Evolutionary conservation across 2,888 invertebrate genomes (phyloP).

Genomic region (Drosophila mayaguana): DNA sequence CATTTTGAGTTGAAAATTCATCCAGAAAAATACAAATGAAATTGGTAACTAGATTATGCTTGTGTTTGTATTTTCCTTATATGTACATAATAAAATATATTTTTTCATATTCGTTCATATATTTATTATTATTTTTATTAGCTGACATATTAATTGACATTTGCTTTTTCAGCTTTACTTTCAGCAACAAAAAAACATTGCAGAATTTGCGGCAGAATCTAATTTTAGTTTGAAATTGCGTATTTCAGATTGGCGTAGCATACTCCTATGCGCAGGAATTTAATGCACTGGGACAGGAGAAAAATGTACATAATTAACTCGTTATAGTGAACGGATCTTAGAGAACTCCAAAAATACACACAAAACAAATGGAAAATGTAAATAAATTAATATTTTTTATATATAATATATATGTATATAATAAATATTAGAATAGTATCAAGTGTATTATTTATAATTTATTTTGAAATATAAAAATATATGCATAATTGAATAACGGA

Average conservation of each 20-base stretch:
- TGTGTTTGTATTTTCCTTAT: constrained; percentile 7
- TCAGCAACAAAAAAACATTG: not conserved
- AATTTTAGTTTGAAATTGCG: not conserved
- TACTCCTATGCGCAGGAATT: constrained; percentile 8
- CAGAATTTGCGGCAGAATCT: constrained; percentile 26
- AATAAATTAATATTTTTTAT: too few species aligned
- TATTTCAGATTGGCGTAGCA: not conserved
- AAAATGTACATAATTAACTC: not conserved
- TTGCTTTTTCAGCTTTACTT: not conserved
- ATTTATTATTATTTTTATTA: constrained; percentile 46
- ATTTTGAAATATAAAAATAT: not conserved
- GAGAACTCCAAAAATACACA: not conserved
- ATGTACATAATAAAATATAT: constrained; percentile 33
- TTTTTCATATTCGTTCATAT: not conserved
- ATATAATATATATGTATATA: too few species aligned
- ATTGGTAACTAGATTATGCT: not conserved
- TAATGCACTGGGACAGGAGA: not conserved
- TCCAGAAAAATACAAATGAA: not conserved
- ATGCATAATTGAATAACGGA: too few species aligned
- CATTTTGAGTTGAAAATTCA: not conserved
- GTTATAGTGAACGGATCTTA: not conserved
- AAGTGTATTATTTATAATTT: too few species aligned
- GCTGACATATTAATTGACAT: constrained; percentile 34
- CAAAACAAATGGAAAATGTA: too few species aligned
- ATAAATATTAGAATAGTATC: too few species aligned